Evolutionary conservation across 2,113 vertebrate species (phyloP).

Genomic region (Cyprinodon tularosa): DNA sequence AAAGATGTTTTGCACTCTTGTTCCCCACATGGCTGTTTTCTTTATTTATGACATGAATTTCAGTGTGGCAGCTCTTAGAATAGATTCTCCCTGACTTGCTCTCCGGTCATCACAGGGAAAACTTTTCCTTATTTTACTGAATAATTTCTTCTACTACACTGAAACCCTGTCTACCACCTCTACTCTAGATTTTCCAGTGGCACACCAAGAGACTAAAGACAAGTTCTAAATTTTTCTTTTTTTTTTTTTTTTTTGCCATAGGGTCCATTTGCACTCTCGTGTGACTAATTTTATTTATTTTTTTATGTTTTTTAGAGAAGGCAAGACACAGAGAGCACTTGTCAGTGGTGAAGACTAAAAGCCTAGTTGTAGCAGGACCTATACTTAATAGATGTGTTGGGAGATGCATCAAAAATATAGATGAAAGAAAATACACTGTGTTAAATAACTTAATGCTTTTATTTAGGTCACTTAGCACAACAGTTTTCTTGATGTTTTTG

Average conservation of each 20-base stretch:
- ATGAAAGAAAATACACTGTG: not conserved
- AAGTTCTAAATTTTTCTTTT: slow-evolving; percentile 42
- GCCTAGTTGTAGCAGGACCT: not conserved
- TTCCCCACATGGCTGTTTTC: slow-evolving; percentile 42
- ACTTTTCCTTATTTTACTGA: slow-evolving; percentile 43
- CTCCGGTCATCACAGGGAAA: slow-evolving; percentile 49
- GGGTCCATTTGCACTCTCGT: slow-evolving; percentile 69
- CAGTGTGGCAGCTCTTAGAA: slow-evolving; percentile 35
- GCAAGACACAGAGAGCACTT: slow-evolving; percentile 1
- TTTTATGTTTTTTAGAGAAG: slow-evolving; percentile 16
- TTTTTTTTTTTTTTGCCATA: slow-evolving; percentile 40
- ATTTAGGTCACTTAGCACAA: not conserved
- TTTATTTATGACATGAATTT: slow-evolving; percentile 68
- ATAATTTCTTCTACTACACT: slow-evolving; percentile 57
- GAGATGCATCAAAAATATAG: not conserved
- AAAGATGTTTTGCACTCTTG: slow-evolving; percentile 49
- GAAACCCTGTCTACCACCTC: slow-evolving; percentile 38
- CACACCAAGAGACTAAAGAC: slow-evolving; percentile 51
- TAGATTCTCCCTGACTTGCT: slow-evolving; percentile 48
- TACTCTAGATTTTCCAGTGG: slow-evolving; percentile 38
- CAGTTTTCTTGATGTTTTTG: not conserved
- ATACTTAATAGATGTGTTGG: not conserved
- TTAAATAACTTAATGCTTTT: not conserved
- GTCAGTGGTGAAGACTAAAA: not conserved
- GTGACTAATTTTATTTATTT: slow-evolving; percentile 54